Base-by-base conservation (phyloP, 2,888 invertebrate genomes). In the Boloria euphrosyne region DNA sequence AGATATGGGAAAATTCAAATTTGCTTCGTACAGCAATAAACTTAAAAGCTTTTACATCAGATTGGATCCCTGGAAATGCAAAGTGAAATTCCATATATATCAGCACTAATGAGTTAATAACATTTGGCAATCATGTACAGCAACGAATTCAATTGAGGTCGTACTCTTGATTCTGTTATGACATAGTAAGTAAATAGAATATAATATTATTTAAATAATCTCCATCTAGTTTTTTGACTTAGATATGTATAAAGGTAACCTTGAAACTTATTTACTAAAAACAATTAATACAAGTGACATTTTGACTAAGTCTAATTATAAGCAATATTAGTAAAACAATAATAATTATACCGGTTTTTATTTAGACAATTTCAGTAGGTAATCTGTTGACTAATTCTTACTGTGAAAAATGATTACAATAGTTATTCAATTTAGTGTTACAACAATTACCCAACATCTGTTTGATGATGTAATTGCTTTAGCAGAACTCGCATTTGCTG, bases 401-500 rank as follows among this genome's bases (percentile, higher is more conserved):
- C 18, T 13, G 13, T 50, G 50, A 10, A 50, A 50, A 13, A n/a
- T 16, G 13, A 47, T 46, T 46, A 51, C 38, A 18, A 31, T 17
- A 38, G 16, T 43, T 60, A 27, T 59, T 61, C 49, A 47, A 52
- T 64, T 60, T 69, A 38, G 31, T 38, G 55, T 46, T 60, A 22
- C 18, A 53, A 54, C 58, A 64, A 67, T 73, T 69, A 68, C 66
- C 54, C 55, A 68, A 71, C 71, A 71, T 71, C 65, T 67, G 71
- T 68, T 54, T 31, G 68, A 65, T 75, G 75, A 73, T 69, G 75
- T 74, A 73, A 75, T 71, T 71, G 69, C 50, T 61, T 59, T 54
- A 66, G 70, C 65, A 69, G 64, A 62, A 69, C 67, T 66, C 51
- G 71, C 72, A 58, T 75, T 74, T 71, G 31, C 67, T 71, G 71